phyloP scores from a whole-genome alignment of 2,797 vertebrate genomes.

The Macropodus opercularis region DNA sequence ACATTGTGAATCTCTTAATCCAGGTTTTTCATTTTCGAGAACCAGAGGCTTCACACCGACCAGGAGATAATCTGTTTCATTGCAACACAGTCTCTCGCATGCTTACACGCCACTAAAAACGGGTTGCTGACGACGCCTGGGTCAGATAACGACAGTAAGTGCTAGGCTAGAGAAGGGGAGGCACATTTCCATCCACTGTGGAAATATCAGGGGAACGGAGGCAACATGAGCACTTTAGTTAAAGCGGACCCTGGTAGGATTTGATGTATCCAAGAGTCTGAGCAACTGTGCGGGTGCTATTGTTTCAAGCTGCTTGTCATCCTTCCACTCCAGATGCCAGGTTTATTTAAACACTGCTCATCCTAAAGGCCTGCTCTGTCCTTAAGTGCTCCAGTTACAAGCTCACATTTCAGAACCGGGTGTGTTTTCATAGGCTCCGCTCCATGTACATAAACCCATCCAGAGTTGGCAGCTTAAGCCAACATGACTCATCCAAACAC shows the following conservation, averaged over 20 bases:
- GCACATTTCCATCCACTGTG: too few species aligned
- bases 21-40: neutral
- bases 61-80: neutral
- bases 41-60: neutral
- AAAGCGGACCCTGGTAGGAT: neutral
- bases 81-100: neutral
- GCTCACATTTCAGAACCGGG: slow-evolving; percentile 34
- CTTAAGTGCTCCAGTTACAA: slow-evolving; percentile 27
- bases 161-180: too few species aligned
- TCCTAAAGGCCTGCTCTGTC: neutral
- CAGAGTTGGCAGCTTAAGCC: slow-evolving; percentile 33
- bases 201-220: too few species aligned
- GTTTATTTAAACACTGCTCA: neutral
- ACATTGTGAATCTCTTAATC: neutral
- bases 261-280: neutral
- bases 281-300: slow-evolving; percentile 3
- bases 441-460: slow-evolving; percentile 45
- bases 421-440: slow-evolving; percentile 30
- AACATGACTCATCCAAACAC: slow-evolving; percentile 42
- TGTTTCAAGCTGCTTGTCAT: slow-evolving; percentile 11
- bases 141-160: neutral
- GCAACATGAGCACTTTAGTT: too few species aligned
- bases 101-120: too few species aligned
- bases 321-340: slow-evolving; percentile 4
- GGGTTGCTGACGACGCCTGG: too few species aligned